Conservation (phyloP, 1,140 invertebrate genomes). For the Anastatus disparis region DNA sequence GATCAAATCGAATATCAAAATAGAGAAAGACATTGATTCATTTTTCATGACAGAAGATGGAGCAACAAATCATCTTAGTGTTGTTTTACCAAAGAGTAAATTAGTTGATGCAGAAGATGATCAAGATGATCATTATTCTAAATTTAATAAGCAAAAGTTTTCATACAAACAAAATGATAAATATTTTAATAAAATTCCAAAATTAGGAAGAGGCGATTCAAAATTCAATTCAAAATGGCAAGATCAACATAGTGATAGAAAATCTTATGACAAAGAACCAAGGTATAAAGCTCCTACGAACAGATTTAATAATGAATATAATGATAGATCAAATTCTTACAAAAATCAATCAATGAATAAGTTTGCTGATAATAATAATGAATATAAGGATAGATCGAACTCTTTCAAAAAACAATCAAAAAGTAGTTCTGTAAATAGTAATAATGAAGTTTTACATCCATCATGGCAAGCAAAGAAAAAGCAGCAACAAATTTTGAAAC, state of each 20-base stretch:
- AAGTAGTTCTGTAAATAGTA: not conserved
- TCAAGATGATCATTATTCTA: slow-evolving; percentile 16
- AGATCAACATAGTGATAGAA: not conserved
- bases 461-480: slow-evolving; percentile 64
- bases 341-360: too few relatives aligned
- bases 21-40: slow-evolving; percentile 50
- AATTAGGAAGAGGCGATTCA: slow-evolving; percentile 18
- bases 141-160: slow-evolving; percentile 26
- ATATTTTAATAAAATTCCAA: slow-evolving; percentile 31
- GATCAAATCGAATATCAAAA: slow-evolving; percentile 6
- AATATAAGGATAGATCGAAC: not conserved
- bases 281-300: not conserved
- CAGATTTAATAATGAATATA: slow-evolving; percentile 2
- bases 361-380: too few relatives aligned
- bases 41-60: slow-evolving; percentile 55
- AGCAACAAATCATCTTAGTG: slow-evolving; percentile 45
- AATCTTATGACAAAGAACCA: not conserved
- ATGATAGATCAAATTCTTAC: slow-evolving; percentile 6
- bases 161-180: slow-evolving; percentile 30
- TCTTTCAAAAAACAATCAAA: not conserved
- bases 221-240: slow-evolving; percentile 23
- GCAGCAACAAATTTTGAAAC: slow-evolving; percentile 53
- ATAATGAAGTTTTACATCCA: slow-evolving; percentile 58
- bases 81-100: slow-evolving; percentile 44
- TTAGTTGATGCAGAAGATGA: not conserved